Base-by-base conservation (phyloP, 2,113 vertebrate species). In the Alethe castanea region DNA sequence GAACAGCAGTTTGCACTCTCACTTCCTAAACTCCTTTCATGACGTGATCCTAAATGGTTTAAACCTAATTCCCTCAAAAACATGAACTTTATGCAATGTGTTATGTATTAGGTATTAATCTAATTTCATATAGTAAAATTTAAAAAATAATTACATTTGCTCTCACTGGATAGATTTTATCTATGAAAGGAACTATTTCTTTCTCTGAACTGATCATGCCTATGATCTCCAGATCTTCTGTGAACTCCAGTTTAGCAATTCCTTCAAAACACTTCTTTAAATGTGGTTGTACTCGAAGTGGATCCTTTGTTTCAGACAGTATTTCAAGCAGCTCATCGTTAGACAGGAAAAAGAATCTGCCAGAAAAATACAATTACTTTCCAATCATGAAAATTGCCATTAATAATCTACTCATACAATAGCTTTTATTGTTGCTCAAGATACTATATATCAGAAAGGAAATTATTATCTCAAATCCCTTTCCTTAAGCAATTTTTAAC, bases 211-310 rank as follows among this genome's bases (percentile, higher is more conserved):
- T 99, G 95, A 99, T 98, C 98, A 99, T 99, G 88, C 99, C 98
- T 13, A 78, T 20, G 17, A 99, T 99, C 73, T 98, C 98, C 96
- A 98, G 47, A 42, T 96, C 88, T 19, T 98, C 92, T 1, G 97
- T 98, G 93, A 99, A 99, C 40, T 99, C 98, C 86, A 99, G 98
- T 78, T 98, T 98, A 69, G 98, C 98, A 12, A 99, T 99, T 70
- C 99, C 99, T 96, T 99, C 98, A 94, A 99, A 99, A 96, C 99
- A 99, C 92, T 99, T 99, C 97, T 99, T 99, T 69, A 99, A 97
- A 88, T 99, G 99, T 4, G 99, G 99, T 82, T 99, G 99, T 12
- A 99, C 99, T 31, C 98, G 98, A 73, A 98, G 97, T 2, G 99
- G 99, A 95, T 99, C 98, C 96, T 99, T 99, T 48, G 99, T 99